Conservation (phyloP, 2,113 vertebrate species). For the Odontophorus gujanensis region DNA sequence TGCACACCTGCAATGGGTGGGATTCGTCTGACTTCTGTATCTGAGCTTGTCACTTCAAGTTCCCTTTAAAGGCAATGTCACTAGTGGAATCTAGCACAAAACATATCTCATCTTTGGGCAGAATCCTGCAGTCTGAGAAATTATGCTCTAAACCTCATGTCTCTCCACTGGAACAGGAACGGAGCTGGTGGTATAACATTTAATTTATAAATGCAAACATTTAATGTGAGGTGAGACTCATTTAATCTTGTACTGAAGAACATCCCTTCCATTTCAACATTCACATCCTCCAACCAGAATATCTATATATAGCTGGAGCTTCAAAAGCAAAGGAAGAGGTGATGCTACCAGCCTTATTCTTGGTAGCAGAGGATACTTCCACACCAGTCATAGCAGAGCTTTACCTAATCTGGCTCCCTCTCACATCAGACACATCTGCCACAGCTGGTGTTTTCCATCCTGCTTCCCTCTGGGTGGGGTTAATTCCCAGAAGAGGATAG, state of each 20-base stretch:
- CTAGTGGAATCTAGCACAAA: background rate
- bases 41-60: fast-evolving
- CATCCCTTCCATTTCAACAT: background rate
- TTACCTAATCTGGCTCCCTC: slow-evolving; percentile 37
- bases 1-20: background rate
- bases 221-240: fast-evolving
- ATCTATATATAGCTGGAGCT: background rate
- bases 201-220: background rate
- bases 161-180: background rate
- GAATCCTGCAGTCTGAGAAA: background rate
- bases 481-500: slow-evolving; percentile 48
- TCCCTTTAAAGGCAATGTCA: background rate
- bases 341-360: background rate
- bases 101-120: background rate
- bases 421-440: slow-evolving; percentile 24
- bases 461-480: slow-evolving; percentile 49
- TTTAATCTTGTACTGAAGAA: background rate
- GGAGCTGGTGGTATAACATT: background rate
- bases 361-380: background rate
- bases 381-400: background rate
- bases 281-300: background rate
- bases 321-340: background rate
- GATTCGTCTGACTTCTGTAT: background rate
- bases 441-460: slow-evolving; percentile 64
- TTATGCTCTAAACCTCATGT: background rate